Conservation (phyloP, 2,797 vertebrate genomes). For the Pipistrellus pipistrellus region DNA sequence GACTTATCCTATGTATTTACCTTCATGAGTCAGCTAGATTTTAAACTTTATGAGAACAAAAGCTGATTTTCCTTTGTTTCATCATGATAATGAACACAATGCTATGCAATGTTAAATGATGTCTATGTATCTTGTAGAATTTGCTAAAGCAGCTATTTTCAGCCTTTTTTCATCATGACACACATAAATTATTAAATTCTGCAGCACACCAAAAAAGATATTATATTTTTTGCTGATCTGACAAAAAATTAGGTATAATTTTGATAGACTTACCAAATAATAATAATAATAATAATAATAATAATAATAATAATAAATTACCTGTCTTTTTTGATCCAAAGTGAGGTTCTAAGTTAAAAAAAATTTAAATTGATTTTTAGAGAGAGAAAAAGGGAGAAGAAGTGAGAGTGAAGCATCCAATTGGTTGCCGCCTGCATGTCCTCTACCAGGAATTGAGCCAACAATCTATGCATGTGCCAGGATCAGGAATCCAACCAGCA, state of each 20-base stretch:
- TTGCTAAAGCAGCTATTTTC: background rate
- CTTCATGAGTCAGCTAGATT: constrained; percentile 3
- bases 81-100: background rate
- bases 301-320: background rate
- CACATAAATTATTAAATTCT: background rate
- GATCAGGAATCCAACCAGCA: background rate
- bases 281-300: background rate
- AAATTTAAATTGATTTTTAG: background rate
- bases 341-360: background rate
- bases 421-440: background rate
- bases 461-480: background rate
- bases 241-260: background rate
- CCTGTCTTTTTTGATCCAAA: background rate
- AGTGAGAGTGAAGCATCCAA: background rate
- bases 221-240: background rate
- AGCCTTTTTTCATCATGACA: background rate
- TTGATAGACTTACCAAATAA: background rate
- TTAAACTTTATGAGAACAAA: constrained; percentile 31
- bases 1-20: constrained; percentile 1
- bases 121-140: background rate
- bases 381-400: background rate
- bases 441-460: background rate
- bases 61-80: constrained; percentile 28
- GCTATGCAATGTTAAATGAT: background rate
- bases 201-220: background rate